Percentiles rank a stretch among this genome's conserved stretches.
Conservation (phyloP, 2,888 invertebrate species). For the Scotopteryx bipunctaria region DNA sequence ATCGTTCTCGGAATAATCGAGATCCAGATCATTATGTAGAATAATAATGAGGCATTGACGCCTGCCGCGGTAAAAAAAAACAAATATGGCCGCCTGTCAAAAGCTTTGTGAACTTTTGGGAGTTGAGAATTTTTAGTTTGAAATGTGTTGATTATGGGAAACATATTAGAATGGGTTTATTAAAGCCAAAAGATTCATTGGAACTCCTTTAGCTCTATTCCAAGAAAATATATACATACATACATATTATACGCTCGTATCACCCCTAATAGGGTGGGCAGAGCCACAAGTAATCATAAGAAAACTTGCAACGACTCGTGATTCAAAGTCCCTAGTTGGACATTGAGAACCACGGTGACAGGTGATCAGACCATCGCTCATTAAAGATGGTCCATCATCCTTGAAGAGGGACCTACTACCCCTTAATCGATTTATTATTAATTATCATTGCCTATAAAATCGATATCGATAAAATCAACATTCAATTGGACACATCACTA, state of each 20-base stretch:
- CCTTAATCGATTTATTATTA: too few relatives aligned
- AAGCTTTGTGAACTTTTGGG: slow-evolving; percentile 25
- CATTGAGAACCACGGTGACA: too few relatives aligned
- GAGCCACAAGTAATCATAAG: too few relatives aligned
- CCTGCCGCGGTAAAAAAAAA: slow-evolving; percentile 43
- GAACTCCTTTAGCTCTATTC: neutral
- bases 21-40: slow-evolving; percentile 62
- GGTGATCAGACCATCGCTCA: too few relatives aligned
- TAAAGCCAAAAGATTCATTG: neutral
- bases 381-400: too few relatives aligned
- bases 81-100: slow-evolving; percentile 53
- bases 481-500: neutral
- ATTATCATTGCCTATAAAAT: too few relatives aligned
- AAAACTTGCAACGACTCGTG: too few relatives aligned
- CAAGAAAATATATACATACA: neutral
- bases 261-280: too few relatives aligned
- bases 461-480: too few relatives aligned
- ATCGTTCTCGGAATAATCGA: slow-evolving; percentile 28
- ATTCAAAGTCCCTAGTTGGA: too few relatives aligned
- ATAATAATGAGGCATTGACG: slow-evolving; percentile 73
- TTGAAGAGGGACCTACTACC: too few relatives aligned
- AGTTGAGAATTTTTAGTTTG: slow-evolving; percentile 15
- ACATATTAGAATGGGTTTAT: slow-evolving; percentile 8
- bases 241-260: neutral
- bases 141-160: slow-evolving; percentile 14